These are phyloP conservation scores for Entomobrya proxima DNA, from an alignment of 2,888 invertebrate genomes.

Conservation along the genomic window DNA sequence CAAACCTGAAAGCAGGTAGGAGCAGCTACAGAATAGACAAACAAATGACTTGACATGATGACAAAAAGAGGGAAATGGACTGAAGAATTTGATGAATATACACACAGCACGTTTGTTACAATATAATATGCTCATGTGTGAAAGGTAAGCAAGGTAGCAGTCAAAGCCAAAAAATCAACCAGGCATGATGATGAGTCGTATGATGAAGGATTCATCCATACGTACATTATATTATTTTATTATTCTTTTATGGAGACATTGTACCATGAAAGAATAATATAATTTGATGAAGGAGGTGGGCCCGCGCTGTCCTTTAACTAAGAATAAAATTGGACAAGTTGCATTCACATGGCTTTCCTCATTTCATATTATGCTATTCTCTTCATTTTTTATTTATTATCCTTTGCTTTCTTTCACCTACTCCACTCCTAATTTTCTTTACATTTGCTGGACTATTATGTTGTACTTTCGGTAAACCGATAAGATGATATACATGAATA, in stretches of 20 bases:
- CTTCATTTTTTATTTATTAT: constrained; percentile 46
- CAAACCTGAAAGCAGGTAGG: constrained; percentile 1
- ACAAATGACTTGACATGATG: constrained; percentile 67
- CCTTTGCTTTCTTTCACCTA: not conserved
- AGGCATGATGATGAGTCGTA: constrained; percentile 59
- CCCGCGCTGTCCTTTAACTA: constrained; percentile 63
- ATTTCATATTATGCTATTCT: constrained; percentile 26
- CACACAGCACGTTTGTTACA: constrained; percentile 35
- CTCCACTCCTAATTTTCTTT: constrained; percentile 36
- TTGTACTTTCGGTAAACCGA: not conserved
- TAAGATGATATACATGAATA: too few relatives aligned
- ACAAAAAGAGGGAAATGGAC: constrained; percentile 71
- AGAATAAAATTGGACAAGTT: constrained; percentile 66
- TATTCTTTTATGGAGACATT: constrained; percentile 67
- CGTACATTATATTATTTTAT: constrained; percentile 33
- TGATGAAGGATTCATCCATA: constrained; percentile 30
- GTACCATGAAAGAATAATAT: constrained; percentile 69
- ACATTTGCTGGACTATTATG: constrained; percentile 25
- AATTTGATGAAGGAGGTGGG: constrained; percentile 72
- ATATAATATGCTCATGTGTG: constrained; percentile 26
- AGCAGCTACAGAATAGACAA: constrained; percentile 52
- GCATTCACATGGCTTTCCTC: constrained; percentile 62
- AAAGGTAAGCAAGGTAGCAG: not conserved
- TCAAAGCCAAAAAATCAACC: constrained; percentile 29
- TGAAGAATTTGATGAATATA: constrained; percentile 64